Evolutionary conservation across 2,797 vertebrate species (phyloP), one percentile per base, ranked within the genome.

Genomic region (Amniataba percoides): DNA sequence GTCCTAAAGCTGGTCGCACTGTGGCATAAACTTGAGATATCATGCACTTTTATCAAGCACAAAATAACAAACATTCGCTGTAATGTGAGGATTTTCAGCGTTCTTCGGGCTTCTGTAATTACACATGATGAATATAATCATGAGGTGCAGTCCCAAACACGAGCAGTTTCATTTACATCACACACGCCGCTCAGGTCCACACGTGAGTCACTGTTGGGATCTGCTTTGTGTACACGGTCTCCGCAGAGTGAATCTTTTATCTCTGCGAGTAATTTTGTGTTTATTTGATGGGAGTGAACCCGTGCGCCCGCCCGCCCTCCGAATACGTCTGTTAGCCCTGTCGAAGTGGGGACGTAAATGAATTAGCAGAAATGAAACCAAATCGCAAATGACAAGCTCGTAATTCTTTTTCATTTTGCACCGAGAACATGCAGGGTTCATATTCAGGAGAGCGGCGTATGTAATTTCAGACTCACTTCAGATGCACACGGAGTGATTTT

Each of bases 261-360:
- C 45, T 46, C 51, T 10, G 40, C 53, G 34, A 58, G 65, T 55
- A 52, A 57, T 59, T 43, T 46, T 55, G 27, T 71, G 73, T 73
- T 87, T 57, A 65, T 76, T 85, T 72, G 57, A 83, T 88, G 11
- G 71, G 74, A 64, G 36, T 42, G 48, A 84, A 65, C 9, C 16
- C 63, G 10, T 48, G 66, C 73, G 18, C 39, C 71, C 76, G 58
- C 59, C 57, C 65, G 52, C 46, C 48, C 25, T 71, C 23, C 14
- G 18, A 48, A 43, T 55, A n/a, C 59, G 25, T 49, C 46, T 31
- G 27, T 62, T 48, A 73, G 19, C 19, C 55, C 45, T 70, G n/a
- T 36, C 18, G 57, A 31, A 55, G 67, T 15, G 19, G 78, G 58
- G 51, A 63, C 48, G 0, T 46, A 19, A 84, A 71, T 61, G n/a